These are phyloP conservation scores for Hyperoplus lanceolatus DNA, from an alignment of 2,797 vertebrate genomes.

Conservation along the genomic window DNA sequence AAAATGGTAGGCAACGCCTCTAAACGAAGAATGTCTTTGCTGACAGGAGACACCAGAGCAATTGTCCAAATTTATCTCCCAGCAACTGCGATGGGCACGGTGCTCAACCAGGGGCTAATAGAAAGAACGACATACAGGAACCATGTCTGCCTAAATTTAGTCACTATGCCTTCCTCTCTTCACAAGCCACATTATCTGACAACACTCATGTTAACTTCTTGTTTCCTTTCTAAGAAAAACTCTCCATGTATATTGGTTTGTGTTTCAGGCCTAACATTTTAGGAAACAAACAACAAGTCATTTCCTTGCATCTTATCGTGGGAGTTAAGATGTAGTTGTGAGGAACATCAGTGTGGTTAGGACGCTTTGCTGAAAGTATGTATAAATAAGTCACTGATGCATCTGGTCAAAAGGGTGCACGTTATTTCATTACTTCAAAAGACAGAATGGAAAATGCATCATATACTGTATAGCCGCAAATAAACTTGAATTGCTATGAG, in stretches of 20 bases:
- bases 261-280: background rate
- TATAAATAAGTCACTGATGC: slow-evolving; percentile 54
- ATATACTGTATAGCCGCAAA: slow-evolving; percentile 31
- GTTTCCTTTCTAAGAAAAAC: slow-evolving; percentile 32
- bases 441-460: slow-evolving; percentile 15
- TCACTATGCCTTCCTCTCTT: slow-evolving; percentile 43
- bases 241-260: background rate
- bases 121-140: slow-evolving; percentile 49
- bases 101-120: slow-evolving; percentile 16
- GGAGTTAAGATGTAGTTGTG: slow-evolving; percentile 1
- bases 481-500: slow-evolving; percentile 29
- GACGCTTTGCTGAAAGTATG: slow-evolving; percentile 39
- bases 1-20: slow-evolving; percentile 31
- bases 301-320: slow-evolving; percentile 17
- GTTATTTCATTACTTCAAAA: slow-evolving; percentile 36
- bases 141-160: slow-evolving; percentile 38
- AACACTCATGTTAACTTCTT: background rate
- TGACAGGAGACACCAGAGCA: slow-evolving; percentile 40
- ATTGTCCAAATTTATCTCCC: slow-evolving; percentile 64
- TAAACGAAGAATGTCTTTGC: slow-evolving; percentile 49
- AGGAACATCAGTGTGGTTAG: slow-evolving; percentile 24
- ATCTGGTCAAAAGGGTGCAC: slow-evolving; percentile 15
- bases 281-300: slow-evolving; percentile 31
- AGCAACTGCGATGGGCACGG: slow-evolving; percentile 55
- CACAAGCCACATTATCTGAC: slow-evolving; percentile 32